Conservation (phyloP, 2,113 vertebrate species). For the Sphaerodactylus townsendi region DNA sequence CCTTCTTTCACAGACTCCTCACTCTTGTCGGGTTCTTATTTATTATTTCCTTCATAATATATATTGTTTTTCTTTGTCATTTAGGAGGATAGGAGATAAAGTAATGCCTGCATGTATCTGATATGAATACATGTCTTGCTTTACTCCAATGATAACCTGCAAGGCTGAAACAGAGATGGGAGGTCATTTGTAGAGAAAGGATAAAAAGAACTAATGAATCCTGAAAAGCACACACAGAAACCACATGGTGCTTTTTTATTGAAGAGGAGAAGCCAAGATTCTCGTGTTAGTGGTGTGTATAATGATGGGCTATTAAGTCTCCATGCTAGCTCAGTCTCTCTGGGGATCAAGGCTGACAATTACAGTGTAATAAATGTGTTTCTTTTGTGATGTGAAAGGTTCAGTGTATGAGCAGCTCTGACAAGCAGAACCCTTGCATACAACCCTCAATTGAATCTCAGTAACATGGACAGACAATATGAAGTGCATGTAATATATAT, state of each 20-base stretch:
- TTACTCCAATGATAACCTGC: conserved; percentile 8
- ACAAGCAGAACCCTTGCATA: conserved; percentile 9
- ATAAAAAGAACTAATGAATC: conserved; percentile 52
- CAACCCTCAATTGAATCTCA: conserved; percentile 7
- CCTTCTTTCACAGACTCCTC: not conserved
- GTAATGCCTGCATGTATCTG: not conserved
- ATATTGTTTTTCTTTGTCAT: not conserved
- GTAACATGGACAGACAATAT: not conserved
- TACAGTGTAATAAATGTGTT: conserved; percentile 34
- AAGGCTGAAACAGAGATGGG: conserved; percentile 39
- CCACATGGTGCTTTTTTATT: conserved; percentile 41
- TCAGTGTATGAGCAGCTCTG: conserved; percentile 10
- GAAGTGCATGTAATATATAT: not conserved
- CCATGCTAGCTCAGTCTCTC: conserved; percentile 34
- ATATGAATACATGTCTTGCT: not conserved
- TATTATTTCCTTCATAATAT: not conserved
- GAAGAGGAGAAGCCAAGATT: conserved; percentile 41
- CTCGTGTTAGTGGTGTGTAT: conserved; percentile 30
- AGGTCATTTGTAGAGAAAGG: conserved; percentile 19
- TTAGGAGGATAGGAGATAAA: not conserved
- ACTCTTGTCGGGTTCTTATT: not conserved
- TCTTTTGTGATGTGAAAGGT: conserved; percentile 3
- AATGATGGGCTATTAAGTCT: conserved; percentile 59
- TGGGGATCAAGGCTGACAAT: conserved; percentile 31
- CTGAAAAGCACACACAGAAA: conserved; percentile 44